phyloP scores from a whole-genome alignment of 37 sponge, comb jelly and placozoan genomes.

The Bolinopsis microptera region DNA sequence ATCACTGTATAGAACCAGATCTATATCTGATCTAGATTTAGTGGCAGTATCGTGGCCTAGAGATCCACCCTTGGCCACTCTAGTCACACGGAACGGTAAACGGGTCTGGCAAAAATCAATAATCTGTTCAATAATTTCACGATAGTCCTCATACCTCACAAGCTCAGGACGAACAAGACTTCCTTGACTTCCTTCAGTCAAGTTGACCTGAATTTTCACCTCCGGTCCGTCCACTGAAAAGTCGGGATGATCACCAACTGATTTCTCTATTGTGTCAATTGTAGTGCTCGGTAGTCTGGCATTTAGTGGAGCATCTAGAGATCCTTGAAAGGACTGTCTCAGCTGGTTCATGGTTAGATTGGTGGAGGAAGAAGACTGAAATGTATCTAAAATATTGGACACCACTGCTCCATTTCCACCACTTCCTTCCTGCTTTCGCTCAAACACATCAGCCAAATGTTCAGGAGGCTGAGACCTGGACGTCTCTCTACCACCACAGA shows the following conservation, averaged over 20 bases:
- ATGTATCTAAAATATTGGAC: slow-evolving; percentile 27
- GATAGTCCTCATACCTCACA: slow-evolving; percentile 25
- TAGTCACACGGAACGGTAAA: slow-evolving; percentile 2
- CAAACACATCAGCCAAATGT: slow-evolving; percentile 10
- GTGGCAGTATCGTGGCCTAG: slow-evolving; percentile 35
- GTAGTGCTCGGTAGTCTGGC: slow-evolving; percentile 17
- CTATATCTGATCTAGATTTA: not conserved
- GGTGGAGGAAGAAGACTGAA: not conserved
- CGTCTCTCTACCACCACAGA: slow-evolving; percentile 51
- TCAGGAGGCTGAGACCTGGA: slow-evolving; percentile 49
- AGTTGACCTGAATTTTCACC: slow-evolving; percentile 4
- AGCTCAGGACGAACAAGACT: not conserved
- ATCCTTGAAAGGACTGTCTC: slow-evolving; percentile 13
- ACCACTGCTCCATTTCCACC: not conserved
- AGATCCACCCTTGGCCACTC: slow-evolving; percentile 25
- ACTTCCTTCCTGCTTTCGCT: too few relatives aligned
- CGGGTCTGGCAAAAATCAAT: not conserved
- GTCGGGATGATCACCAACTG: slow-evolving; percentile 18
- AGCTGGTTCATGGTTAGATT: slow-evolving; percentile 38
- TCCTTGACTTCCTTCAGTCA: slow-evolving; percentile 11
- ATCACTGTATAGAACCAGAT: slow-evolving; percentile 24
- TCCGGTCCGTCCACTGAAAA: slow-evolving; percentile 38
- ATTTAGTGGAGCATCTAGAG: slow-evolving; percentile 48
- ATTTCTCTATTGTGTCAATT: not conserved
- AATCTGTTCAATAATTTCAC: not conserved